These are phyloP conservation scores for Dunckerocampus dactyliophorus DNA, from an alignment of 2,113 vertebrate genomes.

Conservation along the genomic window DNA sequence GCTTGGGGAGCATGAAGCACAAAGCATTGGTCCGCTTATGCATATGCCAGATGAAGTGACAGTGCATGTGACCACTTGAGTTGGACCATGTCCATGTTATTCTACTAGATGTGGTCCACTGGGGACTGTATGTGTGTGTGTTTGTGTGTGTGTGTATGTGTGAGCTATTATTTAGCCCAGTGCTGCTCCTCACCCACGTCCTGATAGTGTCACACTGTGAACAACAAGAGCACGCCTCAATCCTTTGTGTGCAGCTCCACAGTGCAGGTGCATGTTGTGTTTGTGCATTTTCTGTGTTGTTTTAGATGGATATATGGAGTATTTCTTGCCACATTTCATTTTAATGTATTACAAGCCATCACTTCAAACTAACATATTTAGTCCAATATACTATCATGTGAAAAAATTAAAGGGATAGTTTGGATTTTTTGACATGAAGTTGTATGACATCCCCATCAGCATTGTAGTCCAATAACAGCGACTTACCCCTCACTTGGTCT, in stretches of 20 bases:
- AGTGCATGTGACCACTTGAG: slow-evolving; percentile 9
- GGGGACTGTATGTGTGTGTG: slow-evolving; percentile 39
- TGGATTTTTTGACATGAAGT: no score
- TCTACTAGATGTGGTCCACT: slow-evolving; percentile 47
- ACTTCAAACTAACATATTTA: no score
- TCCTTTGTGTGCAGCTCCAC: slow-evolving; percentile 67
- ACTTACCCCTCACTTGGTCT: no score
- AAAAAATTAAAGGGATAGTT: no score
- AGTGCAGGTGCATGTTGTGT: slow-evolving; percentile 26
- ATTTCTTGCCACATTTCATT: not conserved
- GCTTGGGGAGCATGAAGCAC: slow-evolving; percentile 43
- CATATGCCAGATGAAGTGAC: slow-evolving; percentile 39
- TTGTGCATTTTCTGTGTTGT: slow-evolving; percentile 21
- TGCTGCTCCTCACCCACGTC: slow-evolving; percentile 27
- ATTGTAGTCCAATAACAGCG: no score
- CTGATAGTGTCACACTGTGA: slow-evolving; percentile 46
- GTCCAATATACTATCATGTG: no score
- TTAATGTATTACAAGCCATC: no score
- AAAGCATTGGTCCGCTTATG: slow-evolving; percentile 33
- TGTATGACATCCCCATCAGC: no score
- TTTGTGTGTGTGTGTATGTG: slow-evolving; percentile 19
- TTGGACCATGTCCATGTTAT: slow-evolving; percentile 38
- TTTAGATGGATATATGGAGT: slow-evolving; percentile 17
- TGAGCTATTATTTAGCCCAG: slow-evolving; percentile 24
- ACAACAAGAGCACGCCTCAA: slow-evolving; percentile 44